These are phyloP conservation scores for Caenorhabditis virilis DNA, from an alignment of 2,888 invertebrate genomes.

Conservation along the genomic window DNA sequence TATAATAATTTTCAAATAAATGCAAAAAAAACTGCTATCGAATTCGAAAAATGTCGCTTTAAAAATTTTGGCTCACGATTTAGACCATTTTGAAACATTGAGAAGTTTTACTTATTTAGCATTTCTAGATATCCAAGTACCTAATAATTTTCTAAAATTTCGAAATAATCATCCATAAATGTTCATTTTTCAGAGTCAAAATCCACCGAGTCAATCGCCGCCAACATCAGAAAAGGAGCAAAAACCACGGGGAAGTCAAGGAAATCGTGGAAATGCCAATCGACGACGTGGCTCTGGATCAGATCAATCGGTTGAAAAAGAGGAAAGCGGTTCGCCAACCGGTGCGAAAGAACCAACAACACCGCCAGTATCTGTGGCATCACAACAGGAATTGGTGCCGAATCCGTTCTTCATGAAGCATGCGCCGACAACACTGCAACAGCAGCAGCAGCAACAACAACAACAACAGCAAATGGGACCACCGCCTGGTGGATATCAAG, in stretches of 20 bases:
- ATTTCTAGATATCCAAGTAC: not conserved
- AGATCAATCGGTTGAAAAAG: conserved; percentile 1
- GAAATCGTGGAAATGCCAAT: not conserved
- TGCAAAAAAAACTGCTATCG: not conserved
- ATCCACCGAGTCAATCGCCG: not conserved
- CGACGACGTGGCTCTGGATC: not conserved
- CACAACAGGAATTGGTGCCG: conserved; percentile 11
- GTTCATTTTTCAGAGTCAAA: not conserved
- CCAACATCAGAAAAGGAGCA: not conserved
- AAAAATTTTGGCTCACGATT: too few relatives aligned
- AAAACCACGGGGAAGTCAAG: not conserved
- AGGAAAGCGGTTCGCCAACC: not conserved
- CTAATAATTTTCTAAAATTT: not conserved
- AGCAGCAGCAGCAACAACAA: conserved; percentile 5
- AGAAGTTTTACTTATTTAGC: too few relatives aligned
- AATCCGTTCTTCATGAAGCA: conserved; percentile 2
- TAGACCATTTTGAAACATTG: too few relatives aligned
- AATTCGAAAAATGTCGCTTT: too few relatives aligned
- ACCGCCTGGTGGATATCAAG: not conserved
- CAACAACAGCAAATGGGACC: conserved; percentile 8
- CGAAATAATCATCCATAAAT: not conserved
- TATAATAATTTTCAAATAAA: not conserved
- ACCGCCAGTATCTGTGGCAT: conserved; percentile 1
- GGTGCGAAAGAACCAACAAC: not conserved
- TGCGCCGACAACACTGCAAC: too few relatives aligned